phyloP scores from a whole-genome alignment of 2,797 vertebrate species.

The Ambastaia sidthimunki region DNA sequence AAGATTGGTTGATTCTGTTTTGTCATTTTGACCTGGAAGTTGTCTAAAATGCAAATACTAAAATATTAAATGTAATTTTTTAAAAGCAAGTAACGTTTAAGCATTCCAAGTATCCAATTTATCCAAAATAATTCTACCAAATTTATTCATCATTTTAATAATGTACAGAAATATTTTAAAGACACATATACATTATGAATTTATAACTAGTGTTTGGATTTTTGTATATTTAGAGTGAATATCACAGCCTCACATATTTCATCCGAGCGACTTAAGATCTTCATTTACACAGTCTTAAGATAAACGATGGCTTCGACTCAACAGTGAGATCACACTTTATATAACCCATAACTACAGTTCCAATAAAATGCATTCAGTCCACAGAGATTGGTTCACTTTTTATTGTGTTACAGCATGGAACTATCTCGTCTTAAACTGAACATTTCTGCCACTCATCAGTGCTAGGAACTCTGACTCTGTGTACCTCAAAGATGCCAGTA shows the following conservation, averaged over 20 bases:
- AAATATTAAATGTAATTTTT: no score
- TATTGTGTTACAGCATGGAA: slow-evolving; percentile 14
- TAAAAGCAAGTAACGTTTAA: background rate
- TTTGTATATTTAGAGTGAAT: background rate
- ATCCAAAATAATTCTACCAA: no score
- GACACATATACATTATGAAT: no score
- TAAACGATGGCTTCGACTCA: background rate
- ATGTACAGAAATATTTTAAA: no score
- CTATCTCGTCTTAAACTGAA: background rate
- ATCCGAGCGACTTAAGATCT: background rate
- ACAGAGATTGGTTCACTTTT: background rate
- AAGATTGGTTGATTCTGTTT: no score
- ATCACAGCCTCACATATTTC: background rate
- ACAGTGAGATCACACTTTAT: slow-evolving; percentile 26
- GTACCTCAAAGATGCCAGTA: slow-evolving; percentile 11
- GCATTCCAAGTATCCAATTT: no score
- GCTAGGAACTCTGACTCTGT: slow-evolving; percentile 3
- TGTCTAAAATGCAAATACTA: background rate
- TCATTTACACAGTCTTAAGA: background rate
- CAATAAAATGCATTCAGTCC: background rate
- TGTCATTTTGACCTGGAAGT: background rate
- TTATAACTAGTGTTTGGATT: no score
- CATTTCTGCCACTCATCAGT: slow-evolving; percentile 25
- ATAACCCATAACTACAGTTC: background rate
- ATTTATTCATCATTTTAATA: no score